Base-by-base conservation (phyloP, 2,888 invertebrate species). In the Athetis lepigone region DNA sequence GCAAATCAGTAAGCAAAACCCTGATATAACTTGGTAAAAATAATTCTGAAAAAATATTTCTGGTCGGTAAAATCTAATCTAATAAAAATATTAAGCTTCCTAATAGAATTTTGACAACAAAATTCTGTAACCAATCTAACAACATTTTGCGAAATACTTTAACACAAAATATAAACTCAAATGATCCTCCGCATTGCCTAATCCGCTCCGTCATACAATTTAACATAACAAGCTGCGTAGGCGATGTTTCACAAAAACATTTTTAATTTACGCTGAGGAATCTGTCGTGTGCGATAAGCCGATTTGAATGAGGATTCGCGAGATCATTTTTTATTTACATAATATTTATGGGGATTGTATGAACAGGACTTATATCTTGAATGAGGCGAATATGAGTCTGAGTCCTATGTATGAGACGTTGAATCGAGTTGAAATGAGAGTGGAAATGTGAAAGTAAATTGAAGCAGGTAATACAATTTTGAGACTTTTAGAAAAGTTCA, bases 181-280 rank as follows among this genome's bases (percentile, higher is more conserved):
- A 74, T 37, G 13, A 50, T 29, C 19, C 7, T 23, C n/a, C 47
- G 47, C 49, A 40, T 37, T 16, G 13, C 43, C 27, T 74, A 70
- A 70, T 68, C 68, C 59, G 25, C 33, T 37, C 43, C 36, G 27
- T 50, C 23, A 72, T 49, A 52, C 27, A 49, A 43, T 49, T n/a
- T 19, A 64, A 51, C 21, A 9, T 72, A 39, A 56, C 29, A 42
- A 55, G 56, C 19, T 6, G 4, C 39, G 18, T 40, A 42, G 13
- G 19, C 23, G 16, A 37, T 52, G 13, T 66, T 39, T 36, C 50
- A 42, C 33, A 56, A 49, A 52, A 64, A 52, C 47, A 64, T 69
- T 77, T 65, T 76, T 76, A 71, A 75, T 65, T 61, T 71, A 61
- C 59, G 39, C 29, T 25, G n/a, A 65, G 61, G 51, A 60, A 68